Evolutionary conservation across 2,888 invertebrate genomes (phyloP), one percentile per base, ranked within the genome.

Genomic region (Leptothorax acervorum): DNA sequence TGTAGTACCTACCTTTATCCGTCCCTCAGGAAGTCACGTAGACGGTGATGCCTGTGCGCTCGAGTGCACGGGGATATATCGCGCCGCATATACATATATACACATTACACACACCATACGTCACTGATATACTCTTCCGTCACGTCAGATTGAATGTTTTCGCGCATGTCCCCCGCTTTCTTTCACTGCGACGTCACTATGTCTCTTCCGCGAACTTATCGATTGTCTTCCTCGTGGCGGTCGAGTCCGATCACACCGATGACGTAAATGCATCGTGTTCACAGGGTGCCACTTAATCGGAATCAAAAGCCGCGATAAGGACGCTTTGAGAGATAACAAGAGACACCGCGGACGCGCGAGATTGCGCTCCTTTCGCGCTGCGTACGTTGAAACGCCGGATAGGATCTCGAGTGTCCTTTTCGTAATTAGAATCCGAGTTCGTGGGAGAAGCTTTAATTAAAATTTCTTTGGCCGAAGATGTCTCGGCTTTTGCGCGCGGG

Each of bases 11-110:
- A 63, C 55, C 76, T 57, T 12, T 12, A 79, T 8, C 18, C 79
- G 28, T 81, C 48, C 60, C 71, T 81, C 79, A 81, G 71, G 60
- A 71, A 81, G 79, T 81, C 71, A 62, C 60, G 51, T 51, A 71
- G 48, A 81, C 23, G 78, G 35, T 70, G 70, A 79, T 18, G 45
- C 57, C 35, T 79, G 71, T 81, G 31, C 28, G 53, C 53, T 28
- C 53, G 76, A 51, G 6, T 39, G 31, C 48, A 60, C 70, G 45
- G 18, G 39, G 23, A 39, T 81, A 71, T 71, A 81, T 71, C 48
- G 35, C 57, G 31, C 57, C 23, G 23, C 23, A 23, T 23, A 28
- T 68, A 35, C 23, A 23, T 18, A 71, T 15, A 35, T 68, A 60
- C 6, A 45, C 45, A 28, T n/a, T 15, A 35, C 57, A 60, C 8